Percentiles rank a stretch among this genome's conserved stretches.
These are phyloP conservation scores for Egretta garzetta DNA, from an alignment of 2,113 vertebrate genomes.

Conservation along the genomic window DNA sequence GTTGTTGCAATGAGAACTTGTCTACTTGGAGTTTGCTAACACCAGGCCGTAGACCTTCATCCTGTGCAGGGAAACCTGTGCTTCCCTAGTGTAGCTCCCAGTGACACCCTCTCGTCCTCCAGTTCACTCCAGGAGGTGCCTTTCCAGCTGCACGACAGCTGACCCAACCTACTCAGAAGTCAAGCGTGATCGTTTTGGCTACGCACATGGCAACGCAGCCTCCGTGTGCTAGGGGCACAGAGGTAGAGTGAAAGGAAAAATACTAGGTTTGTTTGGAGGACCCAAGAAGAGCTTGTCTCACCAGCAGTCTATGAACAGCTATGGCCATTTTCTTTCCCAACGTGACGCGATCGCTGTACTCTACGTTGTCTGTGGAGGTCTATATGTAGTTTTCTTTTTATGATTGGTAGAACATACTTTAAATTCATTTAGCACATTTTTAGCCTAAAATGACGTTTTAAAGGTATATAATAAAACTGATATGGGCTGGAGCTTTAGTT, in stretches of 20 bases:
- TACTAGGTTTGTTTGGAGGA: neutral
- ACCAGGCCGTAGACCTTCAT: neutral
- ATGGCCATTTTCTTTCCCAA: neutral
- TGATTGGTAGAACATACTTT: neutral
- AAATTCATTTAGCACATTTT: slow-evolving; percentile 15
- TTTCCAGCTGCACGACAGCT: neutral
- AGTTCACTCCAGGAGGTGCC: neutral
- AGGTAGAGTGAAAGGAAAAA: neutral
- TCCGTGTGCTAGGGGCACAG: neutral
- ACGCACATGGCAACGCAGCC: rapidly evolving
- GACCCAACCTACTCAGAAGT: neutral
- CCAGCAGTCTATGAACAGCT: neutral
- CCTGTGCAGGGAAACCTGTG: neutral
- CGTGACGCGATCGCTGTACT: neutral
- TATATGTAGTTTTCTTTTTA: neutral
- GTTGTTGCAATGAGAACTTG: neutral
- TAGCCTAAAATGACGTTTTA: slow-evolving; percentile 1
- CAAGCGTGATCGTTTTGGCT: neutral
- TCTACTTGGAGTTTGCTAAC: neutral
- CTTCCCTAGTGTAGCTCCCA: neutral
- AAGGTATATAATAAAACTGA: neutral
- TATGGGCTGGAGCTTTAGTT: slow-evolving; percentile 17
- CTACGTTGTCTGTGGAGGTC: neutral
- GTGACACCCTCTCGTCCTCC: neutral
- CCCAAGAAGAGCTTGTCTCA: neutral